These are phyloP conservation scores for Poeciliopsis occidentalis DNA, from an alignment of 2,113 vertebrate species.

Conservation along the genomic window DNA sequence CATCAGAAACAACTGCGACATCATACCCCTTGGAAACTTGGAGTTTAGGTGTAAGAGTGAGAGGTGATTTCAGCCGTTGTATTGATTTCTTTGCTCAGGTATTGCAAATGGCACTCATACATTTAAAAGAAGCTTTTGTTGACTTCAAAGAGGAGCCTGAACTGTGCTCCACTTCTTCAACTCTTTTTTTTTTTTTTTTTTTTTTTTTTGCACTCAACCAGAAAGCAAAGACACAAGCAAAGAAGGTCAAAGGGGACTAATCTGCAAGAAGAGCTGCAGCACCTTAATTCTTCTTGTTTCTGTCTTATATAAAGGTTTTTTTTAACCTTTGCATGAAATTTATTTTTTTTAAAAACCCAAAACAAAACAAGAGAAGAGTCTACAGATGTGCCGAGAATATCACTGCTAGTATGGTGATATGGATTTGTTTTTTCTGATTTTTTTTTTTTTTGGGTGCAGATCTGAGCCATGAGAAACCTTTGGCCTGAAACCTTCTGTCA, in stretches of 20 bases:
- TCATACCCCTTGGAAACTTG: background rate
- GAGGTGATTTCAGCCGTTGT: background rate
- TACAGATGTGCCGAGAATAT: conserved; percentile 35
- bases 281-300: background rate
- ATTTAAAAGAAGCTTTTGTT: background rate
- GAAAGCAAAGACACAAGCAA: conserved; percentile 21
- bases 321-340: background rate
- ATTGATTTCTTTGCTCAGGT: background rate
- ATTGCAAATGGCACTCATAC: background rate
- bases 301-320: background rate
- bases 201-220: conserved; percentile 2
- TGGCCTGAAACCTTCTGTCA: conserved; percentile 69
- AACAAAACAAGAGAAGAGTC: background rate
- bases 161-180: background rate
- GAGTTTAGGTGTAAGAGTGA: background rate
- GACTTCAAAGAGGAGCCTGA: background rate
- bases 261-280: conserved; percentile 13
- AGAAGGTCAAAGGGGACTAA: conserved; percentile 29
- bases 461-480: conserved; percentile 50
- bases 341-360: no score
- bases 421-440: conserved; percentile 1
- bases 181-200: background rate
- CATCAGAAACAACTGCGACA: background rate
- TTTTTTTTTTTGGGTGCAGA: conserved; percentile 17
- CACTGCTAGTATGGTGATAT: conserved; percentile 44